Conservation (phyloP, 2,113 vertebrate species). For the Crypturellus undulatus region DNA sequence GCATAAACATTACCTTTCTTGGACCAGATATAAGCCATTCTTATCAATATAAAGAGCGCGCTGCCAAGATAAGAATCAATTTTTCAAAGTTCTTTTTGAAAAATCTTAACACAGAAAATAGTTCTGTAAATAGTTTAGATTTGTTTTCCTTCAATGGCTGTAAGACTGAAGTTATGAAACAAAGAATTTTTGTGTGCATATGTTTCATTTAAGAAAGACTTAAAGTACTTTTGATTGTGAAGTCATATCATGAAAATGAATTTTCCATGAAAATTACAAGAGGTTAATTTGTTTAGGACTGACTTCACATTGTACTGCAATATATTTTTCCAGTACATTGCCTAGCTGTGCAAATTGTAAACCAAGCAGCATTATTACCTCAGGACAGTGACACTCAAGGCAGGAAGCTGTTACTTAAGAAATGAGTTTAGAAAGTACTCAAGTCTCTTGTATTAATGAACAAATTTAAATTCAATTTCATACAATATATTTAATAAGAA, state of each 20-base stretch:
- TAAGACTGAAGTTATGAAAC: not conserved
- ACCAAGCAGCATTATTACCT: not conserved
- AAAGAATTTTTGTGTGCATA: too few species aligned
- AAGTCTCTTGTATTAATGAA: not conserved
- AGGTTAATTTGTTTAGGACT: not conserved
- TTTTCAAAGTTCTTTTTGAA: not conserved
- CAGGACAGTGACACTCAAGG: not conserved
- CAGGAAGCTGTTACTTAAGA: not conserved
- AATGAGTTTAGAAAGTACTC: not conserved
- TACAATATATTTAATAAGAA: not conserved
- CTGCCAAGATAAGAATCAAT: not conserved
- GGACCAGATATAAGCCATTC: not conserved
- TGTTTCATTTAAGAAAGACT: not conserved
- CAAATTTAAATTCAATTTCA: not conserved
- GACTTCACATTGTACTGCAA: not conserved
- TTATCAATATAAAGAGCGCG: not conserved
- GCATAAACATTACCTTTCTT: not conserved
- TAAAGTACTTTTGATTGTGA: not conserved
- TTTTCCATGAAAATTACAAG: not conserved
- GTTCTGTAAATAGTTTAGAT: not conserved
- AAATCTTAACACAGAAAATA: not conserved
- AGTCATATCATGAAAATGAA: not conserved
- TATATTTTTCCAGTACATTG: not conserved
- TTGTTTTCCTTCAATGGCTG: not conserved
- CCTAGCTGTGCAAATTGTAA: not conserved